A percentile compares a stretch with the other conserved stretches of the same genome.
Evolutionary conservation across 30 jellyfish, hydroid and myxozoan genomes (phyloP).

Genomic region (Phacellophora camtschatica): DNA sequence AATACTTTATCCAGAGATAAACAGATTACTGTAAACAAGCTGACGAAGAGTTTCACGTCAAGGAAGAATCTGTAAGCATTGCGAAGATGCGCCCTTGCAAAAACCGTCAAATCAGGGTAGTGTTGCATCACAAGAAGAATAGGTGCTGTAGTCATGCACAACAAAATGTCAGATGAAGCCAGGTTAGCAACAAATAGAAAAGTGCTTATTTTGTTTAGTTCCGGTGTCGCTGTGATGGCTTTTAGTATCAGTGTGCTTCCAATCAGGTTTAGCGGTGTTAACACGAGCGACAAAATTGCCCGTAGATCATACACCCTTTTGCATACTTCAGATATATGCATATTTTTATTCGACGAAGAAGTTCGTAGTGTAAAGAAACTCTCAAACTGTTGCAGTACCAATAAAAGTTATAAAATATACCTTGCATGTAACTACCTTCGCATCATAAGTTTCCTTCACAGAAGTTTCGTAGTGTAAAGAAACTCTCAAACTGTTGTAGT

Average conservation of each 20-base stretch:
- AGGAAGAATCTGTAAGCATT: not conserved
- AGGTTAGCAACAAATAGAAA: conserved; percentile 60
- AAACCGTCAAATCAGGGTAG: not conserved
- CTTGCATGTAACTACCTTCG: no score
- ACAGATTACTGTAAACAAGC: conserved; percentile 43
- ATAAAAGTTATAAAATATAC: no score
- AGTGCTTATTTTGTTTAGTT: conserved; percentile 44
- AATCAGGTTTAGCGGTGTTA: conserved; percentile 23
- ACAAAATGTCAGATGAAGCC: conserved; percentile 7
- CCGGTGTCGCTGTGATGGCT: conserved; percentile 30
- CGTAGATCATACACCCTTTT: not conserved
- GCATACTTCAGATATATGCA: no score
- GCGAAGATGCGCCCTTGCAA: not conserved
- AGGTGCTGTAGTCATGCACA: conserved; percentile 28
- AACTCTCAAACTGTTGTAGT: no score
- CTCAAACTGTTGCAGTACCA: no score
- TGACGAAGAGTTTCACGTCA: conserved; percentile 5
- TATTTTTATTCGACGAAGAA: no score
- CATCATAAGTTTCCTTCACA: no score
- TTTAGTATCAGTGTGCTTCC: conserved; percentile 43
- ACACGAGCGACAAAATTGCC: conserved; percentile 5
- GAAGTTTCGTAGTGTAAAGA: no score
- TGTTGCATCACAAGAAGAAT: not conserved
- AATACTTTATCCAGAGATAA: conserved; percentile 59
- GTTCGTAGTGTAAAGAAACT: no score